Evolutionary conservation across 2,888 invertebrate genomes (phyloP).

Genomic region (Hybos culiciformis): DNA sequence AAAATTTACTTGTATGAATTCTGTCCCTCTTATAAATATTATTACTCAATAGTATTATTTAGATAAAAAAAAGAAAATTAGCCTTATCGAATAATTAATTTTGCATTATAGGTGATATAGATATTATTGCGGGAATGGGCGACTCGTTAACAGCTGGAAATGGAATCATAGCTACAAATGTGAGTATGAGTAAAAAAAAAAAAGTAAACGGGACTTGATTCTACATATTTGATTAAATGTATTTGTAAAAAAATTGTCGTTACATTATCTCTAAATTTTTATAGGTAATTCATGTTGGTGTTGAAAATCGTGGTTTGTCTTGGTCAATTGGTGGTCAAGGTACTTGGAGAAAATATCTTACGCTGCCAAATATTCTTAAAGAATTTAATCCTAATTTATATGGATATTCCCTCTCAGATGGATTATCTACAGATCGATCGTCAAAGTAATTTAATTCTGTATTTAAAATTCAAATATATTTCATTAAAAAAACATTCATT

Average conservation of each 20-base stretch:
- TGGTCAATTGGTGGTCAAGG: conserved; percentile 40
- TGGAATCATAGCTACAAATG: conserved; percentile 28
- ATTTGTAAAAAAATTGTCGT: too few species aligned
- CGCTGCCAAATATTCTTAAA: conserved; percentile 45
- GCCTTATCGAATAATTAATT: too few species aligned
- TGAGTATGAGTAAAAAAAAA: too few species aligned
- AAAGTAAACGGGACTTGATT: too few species aligned
- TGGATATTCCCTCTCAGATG: conserved; percentile 36
- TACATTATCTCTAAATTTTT: background rate
- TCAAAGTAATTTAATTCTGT: conserved; percentile 19
- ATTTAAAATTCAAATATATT: too few species aligned
- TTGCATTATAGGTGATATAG: conserved; percentile 52
- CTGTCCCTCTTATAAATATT: too few species aligned
- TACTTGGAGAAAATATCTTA: conserved; percentile 39
- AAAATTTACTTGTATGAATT: too few species aligned
- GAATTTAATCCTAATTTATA: conserved; percentile 48
- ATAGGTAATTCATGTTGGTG: conserved; percentile 18
- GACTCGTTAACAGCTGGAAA: conserved; percentile 47
- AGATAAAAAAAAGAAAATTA: too few species aligned
- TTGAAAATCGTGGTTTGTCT: conserved; percentile 39
- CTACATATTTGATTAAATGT: too few species aligned
- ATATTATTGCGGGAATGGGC: conserved; percentile 45
- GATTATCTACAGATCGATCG: conserved; percentile 19
- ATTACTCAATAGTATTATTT: too few species aligned
- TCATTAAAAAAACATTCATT: too few species aligned